Evolutionary conservation across 2,888 invertebrate species (phyloP).

Genomic region (Cremastinae sp.): DNA sequence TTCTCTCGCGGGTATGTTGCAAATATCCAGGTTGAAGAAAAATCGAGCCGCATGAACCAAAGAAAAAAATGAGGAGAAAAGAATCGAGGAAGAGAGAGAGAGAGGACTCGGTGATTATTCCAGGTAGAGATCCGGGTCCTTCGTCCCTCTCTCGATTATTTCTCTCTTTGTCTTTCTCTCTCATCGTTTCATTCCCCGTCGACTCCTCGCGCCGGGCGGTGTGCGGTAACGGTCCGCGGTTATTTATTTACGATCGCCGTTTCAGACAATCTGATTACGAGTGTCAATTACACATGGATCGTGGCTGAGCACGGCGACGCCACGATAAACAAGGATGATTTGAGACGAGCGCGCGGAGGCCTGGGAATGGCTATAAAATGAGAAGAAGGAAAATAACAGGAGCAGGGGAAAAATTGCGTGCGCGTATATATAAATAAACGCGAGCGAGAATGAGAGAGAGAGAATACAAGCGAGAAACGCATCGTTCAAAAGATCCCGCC

Average conservation of each 20-base stretch:
- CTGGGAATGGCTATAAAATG: conserved; percentile 6
- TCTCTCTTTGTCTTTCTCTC: not conserved
- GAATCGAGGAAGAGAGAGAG: conserved; percentile 11
- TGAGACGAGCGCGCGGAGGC: conserved; percentile 56
- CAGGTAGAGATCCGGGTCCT: conserved; percentile 41
- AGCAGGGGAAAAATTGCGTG: not conserved
- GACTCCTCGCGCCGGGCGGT: conserved; percentile 21
- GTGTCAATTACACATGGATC: conserved; percentile 58
- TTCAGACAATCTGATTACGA: conserved; percentile 59
- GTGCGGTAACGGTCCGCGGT: conserved; percentile 42
- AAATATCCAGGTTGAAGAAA: conserved; percentile 42
- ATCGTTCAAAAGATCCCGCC: conserved; percentile 47
- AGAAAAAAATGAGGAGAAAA: conserved; percentile 4
- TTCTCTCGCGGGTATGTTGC: not conserved
- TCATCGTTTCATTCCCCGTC: not conserved
- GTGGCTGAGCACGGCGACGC: conserved; percentile 43
- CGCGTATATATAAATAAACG: conserved; percentile 2
- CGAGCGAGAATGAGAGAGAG: not conserved
- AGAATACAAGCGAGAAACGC: conserved; percentile 36
- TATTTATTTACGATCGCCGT: conserved; percentile 58
- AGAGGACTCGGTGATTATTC: conserved; percentile 36
- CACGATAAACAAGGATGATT: conserved; percentile 59
- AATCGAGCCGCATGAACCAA: conserved; percentile 20
- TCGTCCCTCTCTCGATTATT: conserved; percentile 2
- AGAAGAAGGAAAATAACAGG: conserved; percentile 5